These are phyloP conservation scores for Garrulus glandarius DNA, from an alignment of 2,797 vertebrate species.

Conservation along the genomic window DNA sequence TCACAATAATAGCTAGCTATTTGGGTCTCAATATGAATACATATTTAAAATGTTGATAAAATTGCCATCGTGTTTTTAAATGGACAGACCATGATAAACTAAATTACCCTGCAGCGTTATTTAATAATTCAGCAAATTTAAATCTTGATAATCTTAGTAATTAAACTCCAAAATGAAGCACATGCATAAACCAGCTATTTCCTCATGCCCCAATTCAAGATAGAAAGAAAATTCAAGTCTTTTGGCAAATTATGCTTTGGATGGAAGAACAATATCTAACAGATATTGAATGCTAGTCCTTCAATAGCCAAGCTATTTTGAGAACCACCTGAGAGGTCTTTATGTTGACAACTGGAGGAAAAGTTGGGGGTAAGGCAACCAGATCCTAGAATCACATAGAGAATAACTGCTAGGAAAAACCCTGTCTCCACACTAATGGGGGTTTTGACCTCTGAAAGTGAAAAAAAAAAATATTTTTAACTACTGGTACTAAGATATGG, in stretches of 20 bases:
- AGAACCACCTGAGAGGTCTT: background rate
- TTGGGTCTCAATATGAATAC: background rate
- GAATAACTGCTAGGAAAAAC: background rate
- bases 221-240: background rate
- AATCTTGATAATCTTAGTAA: background rate
- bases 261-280: background rate
- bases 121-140: background rate
- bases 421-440: background rate
- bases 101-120: background rate
- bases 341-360: background rate
- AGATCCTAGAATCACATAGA: background rate
- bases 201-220: background rate
- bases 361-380: background rate
- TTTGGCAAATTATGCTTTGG: background rate
- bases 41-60: background rate
- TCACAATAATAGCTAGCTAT: background rate
- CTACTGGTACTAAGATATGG: background rate
- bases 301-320: background rate
- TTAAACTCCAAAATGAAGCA: background rate
- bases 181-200: background rate
- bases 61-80: background rate
- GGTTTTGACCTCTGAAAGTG: background rate
- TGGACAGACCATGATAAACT: background rate
- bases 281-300: background rate
- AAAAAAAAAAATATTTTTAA: background rate